Conservation (phyloP, 1,140 invertebrate species). For the Drosophila trapezifrons region DNA sequence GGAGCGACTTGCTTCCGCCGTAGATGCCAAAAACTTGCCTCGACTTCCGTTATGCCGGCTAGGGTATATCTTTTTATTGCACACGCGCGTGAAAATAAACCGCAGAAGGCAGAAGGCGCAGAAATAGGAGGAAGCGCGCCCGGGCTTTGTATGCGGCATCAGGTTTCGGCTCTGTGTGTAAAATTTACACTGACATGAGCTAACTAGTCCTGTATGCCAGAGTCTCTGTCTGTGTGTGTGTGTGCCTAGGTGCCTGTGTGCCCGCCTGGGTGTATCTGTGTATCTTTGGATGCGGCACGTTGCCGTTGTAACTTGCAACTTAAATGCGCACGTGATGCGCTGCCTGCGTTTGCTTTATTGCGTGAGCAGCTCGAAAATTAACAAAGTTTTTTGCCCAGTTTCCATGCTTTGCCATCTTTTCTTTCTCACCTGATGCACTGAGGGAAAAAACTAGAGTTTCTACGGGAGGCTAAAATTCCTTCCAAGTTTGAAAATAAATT, state of each 20-base stretch:
- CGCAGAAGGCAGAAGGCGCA: constrained; percentile 46
- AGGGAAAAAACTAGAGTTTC: rapidly evolving
- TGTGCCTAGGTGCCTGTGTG: constrained; percentile 18
- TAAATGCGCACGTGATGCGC: constrained; percentile 78
- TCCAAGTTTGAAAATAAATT: rapidly evolving
- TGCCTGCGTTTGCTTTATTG: constrained; percentile 73
- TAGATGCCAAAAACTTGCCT: constrained; percentile 69
- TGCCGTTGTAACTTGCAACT: constrained; percentile 78
- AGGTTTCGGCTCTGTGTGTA: constrained; percentile 72
- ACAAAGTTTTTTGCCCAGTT: constrained; percentile 53
- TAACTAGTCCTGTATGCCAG: constrained; percentile 64
- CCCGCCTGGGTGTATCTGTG: constrained; percentile 29
- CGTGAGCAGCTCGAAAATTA: constrained; percentile 73
- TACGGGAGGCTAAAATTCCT: too few species aligned
- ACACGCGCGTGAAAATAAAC: constrained; percentile 69
- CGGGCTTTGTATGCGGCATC: constrained; percentile 68
- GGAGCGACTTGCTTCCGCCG: constrained; percentile 26
- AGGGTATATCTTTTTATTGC: constrained; percentile 76
- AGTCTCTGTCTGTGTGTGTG: constrained; percentile 21
- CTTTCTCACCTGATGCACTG: not conserved
- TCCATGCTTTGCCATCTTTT: not conserved
- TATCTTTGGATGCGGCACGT: constrained; percentile 58
- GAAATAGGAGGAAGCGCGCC: constrained; percentile 1
- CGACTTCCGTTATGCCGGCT: constrained; percentile 57
- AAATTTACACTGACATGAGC: constrained; percentile 78